These are phyloP conservation scores for Gymnobelideus leadbeateri DNA, from an alignment of 2,113 vertebrate genomes.

Conservation along the genomic window DNA sequence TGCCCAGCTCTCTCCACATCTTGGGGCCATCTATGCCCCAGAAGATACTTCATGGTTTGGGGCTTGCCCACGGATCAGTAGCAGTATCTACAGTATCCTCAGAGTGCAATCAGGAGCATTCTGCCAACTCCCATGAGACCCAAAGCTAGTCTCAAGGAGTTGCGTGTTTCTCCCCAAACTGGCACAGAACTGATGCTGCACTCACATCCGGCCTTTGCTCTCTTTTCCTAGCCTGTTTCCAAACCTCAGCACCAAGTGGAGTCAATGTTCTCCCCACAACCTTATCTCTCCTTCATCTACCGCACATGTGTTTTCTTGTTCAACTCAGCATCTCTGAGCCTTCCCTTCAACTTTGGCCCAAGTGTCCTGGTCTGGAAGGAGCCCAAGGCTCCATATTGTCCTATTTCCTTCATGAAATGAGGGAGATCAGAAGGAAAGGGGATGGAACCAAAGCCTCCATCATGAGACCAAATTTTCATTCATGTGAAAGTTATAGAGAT, in stretches of 20 bases:
- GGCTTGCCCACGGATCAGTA: not conserved
- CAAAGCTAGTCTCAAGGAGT: not conserved
- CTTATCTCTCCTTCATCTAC: not conserved
- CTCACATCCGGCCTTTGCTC: not conserved
- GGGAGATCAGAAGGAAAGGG: not conserved
- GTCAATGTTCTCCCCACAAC: not conserved
- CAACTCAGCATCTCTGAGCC: not conserved
- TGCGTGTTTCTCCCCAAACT: not conserved
- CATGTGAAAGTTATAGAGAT: not conserved
- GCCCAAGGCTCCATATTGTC: too few relatives aligned
- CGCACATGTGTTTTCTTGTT: not conserved
- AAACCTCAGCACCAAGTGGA: not conserved
- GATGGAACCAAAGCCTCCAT: not conserved
- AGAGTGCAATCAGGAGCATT: not conserved
- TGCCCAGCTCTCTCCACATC: not conserved
- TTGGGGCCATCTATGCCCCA: not conserved
- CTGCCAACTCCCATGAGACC: not conserved
- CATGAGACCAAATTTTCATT: not conserved
- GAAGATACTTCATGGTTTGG: not conserved
- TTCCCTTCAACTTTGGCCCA: not conserved
- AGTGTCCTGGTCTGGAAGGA: not conserved
- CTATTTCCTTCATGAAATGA: not conserved
- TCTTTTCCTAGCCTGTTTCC: not conserved
- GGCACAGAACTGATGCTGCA: accelerated
- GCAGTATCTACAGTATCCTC: not conserved